These are phyloP conservation scores for Acrobasis repandana DNA, from an alignment of 2,888 invertebrate species.

Conservation along the genomic window DNA sequence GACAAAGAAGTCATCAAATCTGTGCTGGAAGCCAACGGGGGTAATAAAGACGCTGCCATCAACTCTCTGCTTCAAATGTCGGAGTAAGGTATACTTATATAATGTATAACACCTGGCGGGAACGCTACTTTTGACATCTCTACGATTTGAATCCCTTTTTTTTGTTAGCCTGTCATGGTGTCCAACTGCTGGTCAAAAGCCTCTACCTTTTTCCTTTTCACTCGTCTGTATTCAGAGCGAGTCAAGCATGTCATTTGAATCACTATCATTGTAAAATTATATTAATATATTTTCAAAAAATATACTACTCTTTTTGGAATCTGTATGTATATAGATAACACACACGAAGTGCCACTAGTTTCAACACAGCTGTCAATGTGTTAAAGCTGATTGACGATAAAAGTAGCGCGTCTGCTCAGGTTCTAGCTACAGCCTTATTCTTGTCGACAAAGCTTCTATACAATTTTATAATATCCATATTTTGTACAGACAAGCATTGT, in stretches of 20 bases:
- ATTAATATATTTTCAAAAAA: no score
- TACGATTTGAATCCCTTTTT: no score
- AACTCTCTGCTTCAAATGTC: slow-evolving; percentile 95
- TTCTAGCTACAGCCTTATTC: neutral
- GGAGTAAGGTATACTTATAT: slow-evolving; percentile 69
- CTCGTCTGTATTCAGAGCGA: no score
- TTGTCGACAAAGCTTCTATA: slow-evolving; percentile 3
- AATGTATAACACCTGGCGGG: neutral
- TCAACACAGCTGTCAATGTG: no score
- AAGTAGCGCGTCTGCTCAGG: neutral
- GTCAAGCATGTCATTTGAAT: no score
- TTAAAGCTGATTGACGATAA: neutral
- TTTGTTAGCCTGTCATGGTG: no score
- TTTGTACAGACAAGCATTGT: slow-evolving; percentile 7
- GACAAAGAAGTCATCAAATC: slow-evolving; percentile 96
- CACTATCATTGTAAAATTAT: no score
- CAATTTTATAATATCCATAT: slow-evolving; percentile 5
- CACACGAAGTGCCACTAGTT: no score
- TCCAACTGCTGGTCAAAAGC: no score
- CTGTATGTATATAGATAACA: no score
- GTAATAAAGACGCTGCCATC: slow-evolving; percentile 95
- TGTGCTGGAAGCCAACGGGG: slow-evolving; percentile 93
- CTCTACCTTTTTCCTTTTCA: no score
- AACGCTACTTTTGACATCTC: neutral
- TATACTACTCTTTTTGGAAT: no score